phyloP scores from a whole-genome alignment of 2,113 vertebrate species.

The Gymnobelideus leadbeateri region DNA sequence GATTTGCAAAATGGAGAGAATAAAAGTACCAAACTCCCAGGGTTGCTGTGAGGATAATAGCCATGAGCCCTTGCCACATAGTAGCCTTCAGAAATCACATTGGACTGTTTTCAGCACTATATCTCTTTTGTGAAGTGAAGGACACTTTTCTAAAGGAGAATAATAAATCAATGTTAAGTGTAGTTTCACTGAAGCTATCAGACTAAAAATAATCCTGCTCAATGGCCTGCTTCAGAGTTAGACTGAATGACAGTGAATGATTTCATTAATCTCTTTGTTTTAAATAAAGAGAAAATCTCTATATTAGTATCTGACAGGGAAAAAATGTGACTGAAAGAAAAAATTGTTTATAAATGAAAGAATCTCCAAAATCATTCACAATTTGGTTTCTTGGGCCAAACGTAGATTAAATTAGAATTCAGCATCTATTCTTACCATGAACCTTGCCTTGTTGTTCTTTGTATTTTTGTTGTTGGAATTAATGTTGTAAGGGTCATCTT shows the following conservation, averaged over 20 bases:
- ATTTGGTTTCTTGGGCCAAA: constrained; percentile 29
- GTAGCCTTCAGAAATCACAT: background rate
- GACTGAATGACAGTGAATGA: background rate
- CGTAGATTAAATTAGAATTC: constrained; percentile 11
- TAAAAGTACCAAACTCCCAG: background rate
- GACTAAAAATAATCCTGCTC: constrained; percentile 23
- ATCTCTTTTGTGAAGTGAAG: background rate
- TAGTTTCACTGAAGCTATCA: background rate
- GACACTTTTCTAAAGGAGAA: background rate
- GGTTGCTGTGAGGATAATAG: no score
- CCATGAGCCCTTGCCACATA: background rate
- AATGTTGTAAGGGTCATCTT: background rate
- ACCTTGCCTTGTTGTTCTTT: constrained; percentile 13
- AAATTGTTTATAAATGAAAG: constrained; percentile 5
- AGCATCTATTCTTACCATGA: background rate
- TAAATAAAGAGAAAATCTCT: constrained; percentile 51
- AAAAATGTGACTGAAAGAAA: constrained; percentile 6
- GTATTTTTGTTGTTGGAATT: background rate
- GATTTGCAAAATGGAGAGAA: background rate
- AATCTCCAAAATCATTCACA: constrained; percentile 15
- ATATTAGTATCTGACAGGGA: constrained; percentile 28
- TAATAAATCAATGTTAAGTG: background rate
- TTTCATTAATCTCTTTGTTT: constrained; percentile 28
- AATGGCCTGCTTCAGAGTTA: constrained; percentile 44
- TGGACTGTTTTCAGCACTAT: background rate